Conservation (phyloP, 2,888 invertebrate genomes). For the Gerris lacustris region DNA sequence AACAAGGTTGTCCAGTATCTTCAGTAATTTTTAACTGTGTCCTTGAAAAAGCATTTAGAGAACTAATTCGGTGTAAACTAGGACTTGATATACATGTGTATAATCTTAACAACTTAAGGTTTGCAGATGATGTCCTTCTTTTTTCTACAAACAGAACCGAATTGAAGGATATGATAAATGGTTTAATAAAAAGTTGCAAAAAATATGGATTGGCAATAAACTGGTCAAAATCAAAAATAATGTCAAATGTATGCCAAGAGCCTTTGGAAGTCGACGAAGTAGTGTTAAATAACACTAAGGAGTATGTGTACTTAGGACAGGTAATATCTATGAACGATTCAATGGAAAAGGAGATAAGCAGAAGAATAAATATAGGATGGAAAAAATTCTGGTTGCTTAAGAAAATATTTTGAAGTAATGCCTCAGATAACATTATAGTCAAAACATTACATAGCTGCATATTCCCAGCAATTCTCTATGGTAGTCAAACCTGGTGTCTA, state of each 20-base stretch:
- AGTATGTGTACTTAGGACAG: not conserved
- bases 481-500: constrained; percentile 3
- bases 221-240: constrained; percentile 9
- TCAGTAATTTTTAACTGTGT: constrained; percentile 9
- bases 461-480: not conserved
- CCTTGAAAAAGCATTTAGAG: constrained; percentile 8
- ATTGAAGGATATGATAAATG: not conserved
- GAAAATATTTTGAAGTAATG: constrained; percentile 2
- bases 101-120: constrained; percentile 6
- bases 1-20: not conserved
- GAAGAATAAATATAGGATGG: constrained; percentile 7
- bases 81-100: constrained; percentile 1
- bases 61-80: constrained; percentile 1
- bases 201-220: constrained; percentile 11
- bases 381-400: not conserved
- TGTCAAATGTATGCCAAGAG: constrained; percentile 10
- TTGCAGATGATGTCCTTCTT: constrained; percentile 5
- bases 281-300: not conserved
- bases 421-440: not conserved
- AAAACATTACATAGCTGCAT: not conserved
- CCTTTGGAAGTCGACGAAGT: not conserved
- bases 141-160: not conserved
- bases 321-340: not conserved
- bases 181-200: not conserved
- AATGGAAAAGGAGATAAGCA: not conserved